phyloP scores from a whole-genome alignment of 2,113 vertebrate species.

The Microtus pennsylvanicus region DNA sequence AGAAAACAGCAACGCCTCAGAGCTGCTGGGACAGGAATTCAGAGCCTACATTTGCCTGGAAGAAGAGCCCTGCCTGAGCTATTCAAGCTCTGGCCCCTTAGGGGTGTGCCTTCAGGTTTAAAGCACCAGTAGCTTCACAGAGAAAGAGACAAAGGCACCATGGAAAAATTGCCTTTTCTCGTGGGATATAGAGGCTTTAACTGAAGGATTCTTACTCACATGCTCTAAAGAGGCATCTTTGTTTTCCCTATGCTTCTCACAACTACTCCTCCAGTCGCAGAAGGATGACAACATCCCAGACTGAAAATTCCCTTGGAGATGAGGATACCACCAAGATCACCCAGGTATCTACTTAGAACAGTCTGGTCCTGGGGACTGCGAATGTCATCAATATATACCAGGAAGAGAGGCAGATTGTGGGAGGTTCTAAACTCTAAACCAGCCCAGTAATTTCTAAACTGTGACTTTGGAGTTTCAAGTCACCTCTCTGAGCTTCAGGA shows the following conservation, averaged over 20 bases:
- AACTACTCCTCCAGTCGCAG: background rate
- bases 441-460: background rate
- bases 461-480: background rate
- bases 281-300: background rate
- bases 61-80: background rate
- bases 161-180: background rate
- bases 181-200: background rate
- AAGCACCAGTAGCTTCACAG: background rate
- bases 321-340: background rate
- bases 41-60: background rate
- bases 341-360: background rate
- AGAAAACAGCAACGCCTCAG: background rate
- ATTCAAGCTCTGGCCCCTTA: background rate
- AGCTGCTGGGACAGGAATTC: background rate
- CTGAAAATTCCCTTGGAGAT: background rate
- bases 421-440: background rate
- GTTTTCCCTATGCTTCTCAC: background rate
- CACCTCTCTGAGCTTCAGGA: background rate
- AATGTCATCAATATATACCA: background rate
- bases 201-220: background rate
- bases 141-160: background rate
- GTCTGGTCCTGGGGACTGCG: background rate
- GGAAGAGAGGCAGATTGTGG: background rate
- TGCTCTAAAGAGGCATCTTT: background rate
- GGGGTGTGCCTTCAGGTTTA: background rate